Conservation (phyloP, 2,888 invertebrate species). For the Leptothorax acervorum region DNA sequence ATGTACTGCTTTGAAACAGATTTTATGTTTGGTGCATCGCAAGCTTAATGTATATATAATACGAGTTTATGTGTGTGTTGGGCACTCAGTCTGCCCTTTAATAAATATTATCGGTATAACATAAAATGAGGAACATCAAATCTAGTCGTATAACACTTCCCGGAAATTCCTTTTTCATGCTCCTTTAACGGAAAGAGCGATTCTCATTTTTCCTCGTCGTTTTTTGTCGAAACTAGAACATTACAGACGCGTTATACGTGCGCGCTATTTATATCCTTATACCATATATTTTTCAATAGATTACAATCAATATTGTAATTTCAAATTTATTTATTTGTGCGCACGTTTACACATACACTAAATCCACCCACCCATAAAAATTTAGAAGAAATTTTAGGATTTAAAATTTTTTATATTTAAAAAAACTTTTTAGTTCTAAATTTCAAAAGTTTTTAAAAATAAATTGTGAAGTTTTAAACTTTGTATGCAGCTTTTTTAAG, state of each 20-base stretch:
- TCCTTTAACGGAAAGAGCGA: background rate
- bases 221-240: background rate
- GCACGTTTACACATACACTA: background rate
- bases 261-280: background rate
- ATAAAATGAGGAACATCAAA: background rate
- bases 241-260: background rate
- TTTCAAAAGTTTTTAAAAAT: background rate
- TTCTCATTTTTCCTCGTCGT: background rate
- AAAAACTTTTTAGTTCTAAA: background rate
- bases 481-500: background rate
- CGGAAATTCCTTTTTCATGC: background rate
- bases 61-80: background rate
- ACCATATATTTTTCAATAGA: background rate
- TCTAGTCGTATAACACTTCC: background rate
- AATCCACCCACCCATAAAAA: background rate
- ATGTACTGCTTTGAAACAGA: constrained; percentile 30
- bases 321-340: background rate
- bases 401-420: constrained; percentile 2
- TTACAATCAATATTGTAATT: background rate
- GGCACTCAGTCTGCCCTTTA: background rate
- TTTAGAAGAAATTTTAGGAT: background rate
- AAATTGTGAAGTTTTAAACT: background rate
- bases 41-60: background rate
- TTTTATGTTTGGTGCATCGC: background rate
- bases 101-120: constrained; percentile 10